Evolutionary conservation across 2,113 vertebrate species (phyloP), one percentile per base, ranked within the genome.

Genomic region (Ammospiza caudacuta): DNA sequence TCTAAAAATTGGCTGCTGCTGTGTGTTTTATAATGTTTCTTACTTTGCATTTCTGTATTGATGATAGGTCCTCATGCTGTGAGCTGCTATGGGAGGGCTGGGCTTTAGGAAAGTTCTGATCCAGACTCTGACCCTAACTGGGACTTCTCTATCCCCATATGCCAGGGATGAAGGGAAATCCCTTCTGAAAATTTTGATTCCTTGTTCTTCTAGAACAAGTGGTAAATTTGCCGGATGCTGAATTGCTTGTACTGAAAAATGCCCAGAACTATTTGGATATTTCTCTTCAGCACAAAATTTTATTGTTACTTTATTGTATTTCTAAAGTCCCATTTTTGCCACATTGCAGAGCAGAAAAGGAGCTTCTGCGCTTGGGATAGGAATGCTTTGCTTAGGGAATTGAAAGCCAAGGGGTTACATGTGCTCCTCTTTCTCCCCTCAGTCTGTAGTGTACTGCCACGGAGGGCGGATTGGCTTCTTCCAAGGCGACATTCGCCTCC

Each of bases 391-490:
- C 54, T 6, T 5, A 5, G 33, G 68, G 46, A 22, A 24, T 25
- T 31, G 7, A 17, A 73, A 33, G 55, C 79, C 18, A 22, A 35
- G 63, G 17, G 27, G n/a, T 77, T 54, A 62, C 84, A 78, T 0
- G 18, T 9, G 47, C 11, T 68, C 23, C 44, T 75, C 55, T 92
- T 62, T 55, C 81, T 96, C 29, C 87, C 83, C 54, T 18, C 47
- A 99, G 99, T 99, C 99, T 33, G 99, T 99, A 5, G 99, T 99
- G 8, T 99, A 99, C 94, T 99, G 99, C 94, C 99, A 99, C 0
- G 99, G 99, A 23, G 99, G 99, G 46, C 97, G 99, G 6, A 98
- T 99, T 8, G 99, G 99, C 11, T 99, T 99, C 96, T 99, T 99
- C 75, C 99, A 99, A 95, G 99, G 99, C 4, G 99, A 99, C 59